phyloP scores from a whole-genome alignment of 1,140 invertebrate genomes.

The Hypsibius dujardini region DNA sequence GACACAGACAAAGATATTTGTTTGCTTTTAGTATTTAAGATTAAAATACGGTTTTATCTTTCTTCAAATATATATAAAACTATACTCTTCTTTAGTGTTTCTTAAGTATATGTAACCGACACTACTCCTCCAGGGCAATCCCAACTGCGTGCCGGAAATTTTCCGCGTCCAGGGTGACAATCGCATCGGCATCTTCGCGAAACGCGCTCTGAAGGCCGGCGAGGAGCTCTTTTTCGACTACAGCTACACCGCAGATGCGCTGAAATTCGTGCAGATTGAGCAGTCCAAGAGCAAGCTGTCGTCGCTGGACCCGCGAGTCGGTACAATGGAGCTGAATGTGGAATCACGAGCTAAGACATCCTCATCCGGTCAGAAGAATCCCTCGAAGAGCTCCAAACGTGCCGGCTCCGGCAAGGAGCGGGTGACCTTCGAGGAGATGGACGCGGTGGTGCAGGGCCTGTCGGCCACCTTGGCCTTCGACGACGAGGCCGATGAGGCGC shows the following conservation, averaged over 20 bases:
- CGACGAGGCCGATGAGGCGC: background rate
- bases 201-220: slow-evolving; percentile 79
- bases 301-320: background rate
- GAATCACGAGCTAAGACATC: background rate
- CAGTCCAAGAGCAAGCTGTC: background rate
- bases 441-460: background rate
- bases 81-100: too few species aligned
- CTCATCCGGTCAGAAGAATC: background rate
- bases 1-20: too few species aligned
- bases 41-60: too few species aligned
- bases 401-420: too few species aligned
- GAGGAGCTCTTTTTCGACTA: slow-evolving; percentile 93
- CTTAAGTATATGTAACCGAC: too few species aligned
- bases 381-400: too few species aligned
- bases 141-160: slow-evolving; percentile 90
- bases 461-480: background rate
- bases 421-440: background rate
- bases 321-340: background rate
- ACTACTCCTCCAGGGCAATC: slow-evolving; percentile 79
- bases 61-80: too few species aligned
- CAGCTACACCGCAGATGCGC: slow-evolving; percentile 37
- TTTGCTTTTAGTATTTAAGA: too few species aligned
- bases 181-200: slow-evolving; percentile 96
- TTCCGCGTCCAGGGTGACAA: slow-evolving; percentile 99
- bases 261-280: slow-evolving; percentile 1